Evolutionary conservation across 2,113 vertebrate species (phyloP).

Genomic region (Cynopterus brachyotis): DNA sequence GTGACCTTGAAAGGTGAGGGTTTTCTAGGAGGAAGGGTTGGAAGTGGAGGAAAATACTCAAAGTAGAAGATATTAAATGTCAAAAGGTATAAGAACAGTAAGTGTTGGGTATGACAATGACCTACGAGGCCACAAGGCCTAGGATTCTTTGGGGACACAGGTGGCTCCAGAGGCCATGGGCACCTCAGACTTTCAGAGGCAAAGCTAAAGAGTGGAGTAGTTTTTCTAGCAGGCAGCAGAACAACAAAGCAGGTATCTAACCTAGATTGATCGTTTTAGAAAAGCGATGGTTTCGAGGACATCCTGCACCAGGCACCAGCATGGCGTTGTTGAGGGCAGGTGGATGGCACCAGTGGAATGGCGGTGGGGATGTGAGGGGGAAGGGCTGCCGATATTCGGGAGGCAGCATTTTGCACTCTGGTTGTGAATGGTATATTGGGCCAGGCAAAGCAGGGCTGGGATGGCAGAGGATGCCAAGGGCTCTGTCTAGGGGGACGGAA

Average conservation of each 20-base stretch:
- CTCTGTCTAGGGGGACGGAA: background rate
- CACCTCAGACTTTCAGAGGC: background rate
- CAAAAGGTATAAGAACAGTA: background rate
- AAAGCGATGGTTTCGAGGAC: background rate
- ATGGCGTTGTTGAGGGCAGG: background rate
- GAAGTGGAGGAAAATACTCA: background rate
- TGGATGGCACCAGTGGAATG: too few species aligned
- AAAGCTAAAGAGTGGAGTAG: background rate
- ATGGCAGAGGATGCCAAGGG: background rate
- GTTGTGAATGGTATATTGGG: background rate
- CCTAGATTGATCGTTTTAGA: background rate
- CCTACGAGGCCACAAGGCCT: background rate
- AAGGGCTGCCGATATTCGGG: fast-evolving
- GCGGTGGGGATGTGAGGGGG: too few species aligned
- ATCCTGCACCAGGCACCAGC: background rate
- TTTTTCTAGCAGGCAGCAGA: background rate
- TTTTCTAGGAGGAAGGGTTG: background rate
- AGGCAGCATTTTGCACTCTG: fast-evolving
- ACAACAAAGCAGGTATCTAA: background rate
- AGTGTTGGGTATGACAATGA: fast-evolving
- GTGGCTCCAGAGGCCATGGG: background rate
- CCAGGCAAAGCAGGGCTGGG: background rate
- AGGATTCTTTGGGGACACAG: background rate
- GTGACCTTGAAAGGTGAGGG: background rate
- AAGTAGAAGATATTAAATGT: background rate